Conservation (phyloP, 2,113 vertebrate genomes). For the Eonycteris spelaea region DNA sequence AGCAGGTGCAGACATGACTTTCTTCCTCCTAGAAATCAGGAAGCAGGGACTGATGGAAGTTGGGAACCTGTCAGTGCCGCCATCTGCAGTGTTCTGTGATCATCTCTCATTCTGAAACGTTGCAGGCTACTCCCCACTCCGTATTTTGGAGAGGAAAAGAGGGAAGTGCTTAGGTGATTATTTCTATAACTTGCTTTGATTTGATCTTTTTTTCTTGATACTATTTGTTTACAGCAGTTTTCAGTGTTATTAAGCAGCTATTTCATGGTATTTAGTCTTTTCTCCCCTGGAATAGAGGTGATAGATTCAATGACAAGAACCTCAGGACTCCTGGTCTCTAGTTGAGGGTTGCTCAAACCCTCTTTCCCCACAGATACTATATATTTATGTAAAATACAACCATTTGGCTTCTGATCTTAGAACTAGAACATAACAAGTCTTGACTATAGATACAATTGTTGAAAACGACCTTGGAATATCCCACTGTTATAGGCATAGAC, state of each 20-base stretch:
- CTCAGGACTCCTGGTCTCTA: neutral
- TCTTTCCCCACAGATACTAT: neutral
- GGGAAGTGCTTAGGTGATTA: neutral
- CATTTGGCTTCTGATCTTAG: neutral
- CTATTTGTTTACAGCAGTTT: neutral
- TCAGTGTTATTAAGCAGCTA: neutral
- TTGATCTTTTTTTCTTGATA: neutral
- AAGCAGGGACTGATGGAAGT: neutral
- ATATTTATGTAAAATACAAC: constrained; percentile 26
- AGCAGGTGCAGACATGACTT: neutral
- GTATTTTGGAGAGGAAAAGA: neutral
- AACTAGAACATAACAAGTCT: neutral
- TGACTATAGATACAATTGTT: constrained; percentile 18
- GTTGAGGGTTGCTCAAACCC: neutral
- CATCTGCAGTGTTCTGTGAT: neutral
- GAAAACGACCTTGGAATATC: constrained; percentile 49
- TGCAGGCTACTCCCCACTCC: neutral
- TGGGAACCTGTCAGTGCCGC: neutral
- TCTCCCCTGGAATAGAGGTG: neutral
- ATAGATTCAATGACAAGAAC: neutral
- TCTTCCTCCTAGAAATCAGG: neutral
- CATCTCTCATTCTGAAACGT: neutral
- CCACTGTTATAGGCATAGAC: neutral
- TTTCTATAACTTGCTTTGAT: neutral
- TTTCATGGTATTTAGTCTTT: neutral